These are phyloP conservation scores for Temnothorax ravouxi DNA, from an alignment of 2,888 invertebrate species.

Conservation along the genomic window DNA sequence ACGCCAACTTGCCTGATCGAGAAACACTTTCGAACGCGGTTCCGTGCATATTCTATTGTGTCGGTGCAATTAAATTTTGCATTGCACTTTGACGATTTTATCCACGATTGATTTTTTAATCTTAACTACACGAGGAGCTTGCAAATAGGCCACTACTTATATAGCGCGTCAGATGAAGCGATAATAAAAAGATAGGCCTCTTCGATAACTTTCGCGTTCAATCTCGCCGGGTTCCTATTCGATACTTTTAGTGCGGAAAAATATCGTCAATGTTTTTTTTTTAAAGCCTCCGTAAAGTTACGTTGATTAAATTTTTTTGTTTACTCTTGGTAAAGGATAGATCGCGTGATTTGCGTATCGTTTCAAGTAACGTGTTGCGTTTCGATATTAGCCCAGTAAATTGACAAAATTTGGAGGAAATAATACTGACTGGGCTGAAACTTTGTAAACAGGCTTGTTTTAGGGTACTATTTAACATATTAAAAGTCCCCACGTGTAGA, in stretches of 20 bases:
- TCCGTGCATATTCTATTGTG: slow-evolving; percentile 6
- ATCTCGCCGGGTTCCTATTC: slow-evolving; percentile 23
- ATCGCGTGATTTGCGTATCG: slow-evolving; percentile 4
- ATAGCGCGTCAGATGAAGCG: slow-evolving; percentile 47
- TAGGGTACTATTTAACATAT: no score
- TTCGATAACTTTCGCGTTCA: slow-evolving; percentile 22
- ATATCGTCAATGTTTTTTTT: neutral
- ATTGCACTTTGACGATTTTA: slow-evolving; percentile 37
- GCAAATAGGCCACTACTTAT: slow-evolving; percentile 54
- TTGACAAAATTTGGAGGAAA: no score
- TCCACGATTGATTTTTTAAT: slow-evolving; percentile 49
- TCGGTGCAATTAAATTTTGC: slow-evolving; percentile 39
- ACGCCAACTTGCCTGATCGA: neutral
- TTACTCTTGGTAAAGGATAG: neutral
- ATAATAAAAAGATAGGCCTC: slow-evolving; percentile 34
- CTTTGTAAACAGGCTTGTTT: no score
- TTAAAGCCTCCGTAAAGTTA: neutral
- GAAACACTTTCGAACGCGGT: slow-evolving; percentile 48
- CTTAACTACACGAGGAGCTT: slow-evolving; percentile 22
- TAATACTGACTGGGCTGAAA: no score
- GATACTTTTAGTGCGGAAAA: slow-evolving; percentile 23
- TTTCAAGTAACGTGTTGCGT: neutral
- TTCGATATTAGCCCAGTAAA: no score
- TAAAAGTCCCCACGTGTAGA: no score
- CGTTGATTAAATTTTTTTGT: neutral